Evolutionary conservation across 2,113 vertebrate genomes (phyloP).

Genomic region (Coryphaenoides rupestris): DNA sequence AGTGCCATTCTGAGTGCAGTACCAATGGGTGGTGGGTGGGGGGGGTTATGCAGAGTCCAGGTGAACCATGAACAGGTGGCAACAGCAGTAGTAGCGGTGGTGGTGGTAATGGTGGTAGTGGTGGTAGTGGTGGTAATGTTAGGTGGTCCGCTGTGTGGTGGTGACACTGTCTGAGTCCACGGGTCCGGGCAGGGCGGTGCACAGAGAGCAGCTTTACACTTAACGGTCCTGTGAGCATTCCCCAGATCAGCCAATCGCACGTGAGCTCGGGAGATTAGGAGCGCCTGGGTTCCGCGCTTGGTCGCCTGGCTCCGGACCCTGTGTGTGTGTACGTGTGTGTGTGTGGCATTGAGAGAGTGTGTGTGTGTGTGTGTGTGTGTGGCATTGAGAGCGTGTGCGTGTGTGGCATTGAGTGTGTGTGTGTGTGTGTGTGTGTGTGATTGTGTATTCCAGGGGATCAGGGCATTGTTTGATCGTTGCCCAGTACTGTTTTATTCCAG

Average conservation of each 20-base stretch:
- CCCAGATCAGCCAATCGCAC: slow-evolving; percentile 67
- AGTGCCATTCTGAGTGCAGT: too few relatives aligned
- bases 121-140: too few relatives aligned
- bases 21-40: too few relatives aligned
- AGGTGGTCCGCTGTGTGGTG: slow-evolving; percentile 24
- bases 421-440: slow-evolving; percentile 19
- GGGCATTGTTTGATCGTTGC: slow-evolving; percentile 44
- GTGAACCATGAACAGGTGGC: too few relatives aligned
- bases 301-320: slow-evolving; percentile 20
- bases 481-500: slow-evolving; percentile 21
- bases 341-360: not conserved
- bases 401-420: slow-evolving; percentile 2
- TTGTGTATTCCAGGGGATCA: slow-evolving; percentile 32
- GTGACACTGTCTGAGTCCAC: slow-evolving; percentile 44
- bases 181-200: slow-evolving; percentile 51
- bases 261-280: slow-evolving; percentile 53
- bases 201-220: slow-evolving; percentile 68
- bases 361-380: not conserved
- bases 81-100: too few relatives aligned
- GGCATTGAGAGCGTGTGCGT: too few relatives aligned
- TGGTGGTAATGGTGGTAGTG: too few relatives aligned
- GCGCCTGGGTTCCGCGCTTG: slow-evolving; percentile 47
- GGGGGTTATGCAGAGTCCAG: too few relatives aligned
- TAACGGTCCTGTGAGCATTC: slow-evolving; percentile 68
- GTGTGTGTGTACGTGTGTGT: not conserved